Evolutionary conservation across 2,113 vertebrate genomes (phyloP).

Genomic region (Chiloscyllium plagiosum): DNA sequence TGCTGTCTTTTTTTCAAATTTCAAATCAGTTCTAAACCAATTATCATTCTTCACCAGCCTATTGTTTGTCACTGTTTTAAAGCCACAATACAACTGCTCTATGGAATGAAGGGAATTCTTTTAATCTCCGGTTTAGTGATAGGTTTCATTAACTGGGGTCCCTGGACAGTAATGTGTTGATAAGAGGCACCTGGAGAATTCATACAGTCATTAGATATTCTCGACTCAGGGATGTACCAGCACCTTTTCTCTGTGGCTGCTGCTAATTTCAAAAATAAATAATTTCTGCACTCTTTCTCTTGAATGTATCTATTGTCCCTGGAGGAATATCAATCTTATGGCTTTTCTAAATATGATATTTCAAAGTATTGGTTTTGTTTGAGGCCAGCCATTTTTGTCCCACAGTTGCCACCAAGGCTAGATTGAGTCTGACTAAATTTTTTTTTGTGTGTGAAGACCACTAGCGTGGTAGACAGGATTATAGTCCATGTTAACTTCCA

Average conservation of each 20-base stretch:
- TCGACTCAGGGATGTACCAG: neutral
- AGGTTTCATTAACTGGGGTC: neutral
- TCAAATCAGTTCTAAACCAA: no score
- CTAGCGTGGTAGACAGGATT: neutral
- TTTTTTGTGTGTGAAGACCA: neutral
- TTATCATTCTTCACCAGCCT: no score
- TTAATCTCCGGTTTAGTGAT: neutral
- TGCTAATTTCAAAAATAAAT: neutral
- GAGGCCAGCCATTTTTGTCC: neutral
- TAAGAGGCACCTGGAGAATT: neutral
- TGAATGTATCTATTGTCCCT: neutral
- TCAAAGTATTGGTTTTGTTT: no score
- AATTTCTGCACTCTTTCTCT: neutral
- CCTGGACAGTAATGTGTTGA: neutral
- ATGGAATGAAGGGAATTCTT: neutral
- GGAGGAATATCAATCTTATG: neutral
- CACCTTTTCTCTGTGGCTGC: neutral
- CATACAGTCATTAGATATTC: no score
- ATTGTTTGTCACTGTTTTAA: neutral
- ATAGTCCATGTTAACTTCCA: no score
- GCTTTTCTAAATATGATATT: no score
- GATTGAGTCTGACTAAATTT: neutral
- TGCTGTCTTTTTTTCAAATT: no score
- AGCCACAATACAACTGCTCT: neutral
- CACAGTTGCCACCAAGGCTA: neutral